Conservation (phyloP, 2,797 vertebrate genomes). For the Coracias cyanogaster region DNA sequence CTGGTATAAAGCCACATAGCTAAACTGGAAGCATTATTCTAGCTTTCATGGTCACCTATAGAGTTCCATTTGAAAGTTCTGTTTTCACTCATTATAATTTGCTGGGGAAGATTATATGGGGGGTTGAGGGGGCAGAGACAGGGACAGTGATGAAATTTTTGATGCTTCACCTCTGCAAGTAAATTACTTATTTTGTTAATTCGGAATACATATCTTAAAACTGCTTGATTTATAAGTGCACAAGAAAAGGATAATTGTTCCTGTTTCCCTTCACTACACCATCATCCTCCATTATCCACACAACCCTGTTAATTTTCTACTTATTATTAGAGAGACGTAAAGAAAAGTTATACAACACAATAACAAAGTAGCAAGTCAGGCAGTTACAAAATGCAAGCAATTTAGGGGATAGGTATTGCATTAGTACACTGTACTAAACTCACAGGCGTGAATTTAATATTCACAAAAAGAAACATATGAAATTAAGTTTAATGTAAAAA, state of each 20-base stretch:
- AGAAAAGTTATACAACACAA: not conserved
- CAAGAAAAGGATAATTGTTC: not conserved
- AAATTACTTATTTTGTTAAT: not conserved
- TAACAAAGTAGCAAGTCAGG: not conserved
- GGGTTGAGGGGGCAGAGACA: not conserved
- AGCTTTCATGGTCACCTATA: not conserved
- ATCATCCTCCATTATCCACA: not conserved
- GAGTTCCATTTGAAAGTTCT: not conserved
- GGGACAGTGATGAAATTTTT: not conserved
- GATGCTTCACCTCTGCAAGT: not conserved
- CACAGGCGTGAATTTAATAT: not conserved
- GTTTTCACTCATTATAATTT: not conserved
- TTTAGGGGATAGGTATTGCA: not conserved
- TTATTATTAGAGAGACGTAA: not conserved
- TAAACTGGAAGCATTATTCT: not conserved
- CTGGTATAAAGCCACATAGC: not conserved
- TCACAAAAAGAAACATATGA: not conserved
- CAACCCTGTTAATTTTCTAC: not conserved
- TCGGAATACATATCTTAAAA: not conserved
- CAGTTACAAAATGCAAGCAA: not conserved
- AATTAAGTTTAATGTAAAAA: slow-evolving; percentile 34
- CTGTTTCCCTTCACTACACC: not conserved
- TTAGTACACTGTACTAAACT: not conserved
- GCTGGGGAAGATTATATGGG: not conserved
- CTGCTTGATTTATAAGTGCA: not conserved